Conservation (phyloP, 2,797 vertebrate species). For the Gila robusta region DNA sequence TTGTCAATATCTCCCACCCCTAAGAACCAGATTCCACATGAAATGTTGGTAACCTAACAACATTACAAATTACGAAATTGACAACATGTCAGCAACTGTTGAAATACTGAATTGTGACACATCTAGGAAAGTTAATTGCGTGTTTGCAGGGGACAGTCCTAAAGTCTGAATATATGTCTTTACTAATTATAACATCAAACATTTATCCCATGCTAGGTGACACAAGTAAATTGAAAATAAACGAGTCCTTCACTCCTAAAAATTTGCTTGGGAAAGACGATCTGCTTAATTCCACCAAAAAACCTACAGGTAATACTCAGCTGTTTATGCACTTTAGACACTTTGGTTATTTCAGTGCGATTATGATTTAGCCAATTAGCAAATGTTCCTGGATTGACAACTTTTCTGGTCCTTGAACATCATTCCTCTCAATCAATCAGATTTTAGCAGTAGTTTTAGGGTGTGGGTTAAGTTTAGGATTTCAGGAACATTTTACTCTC, state of each 20-base stretch:
- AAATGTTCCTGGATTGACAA: background rate
- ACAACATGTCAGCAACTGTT: background rate
- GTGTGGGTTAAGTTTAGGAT: background rate
- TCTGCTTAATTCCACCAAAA: background rate
- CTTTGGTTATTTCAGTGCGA: background rate
- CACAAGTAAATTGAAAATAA: background rate
- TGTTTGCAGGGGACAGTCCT: background rate
- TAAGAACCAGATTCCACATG: too few species aligned
- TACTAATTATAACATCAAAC: background rate
- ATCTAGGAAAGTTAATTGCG: background rate
- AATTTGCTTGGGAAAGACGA: background rate
- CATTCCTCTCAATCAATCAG: background rate
- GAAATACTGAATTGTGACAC: background rate
- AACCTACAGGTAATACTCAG: background rate
- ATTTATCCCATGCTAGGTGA: background rate
- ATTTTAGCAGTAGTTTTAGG: background rate
- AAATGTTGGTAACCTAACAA: background rate
- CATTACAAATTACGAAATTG: background rate
- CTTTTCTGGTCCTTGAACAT: background rate
- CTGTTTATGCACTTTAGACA: background rate
- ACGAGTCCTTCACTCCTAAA: background rate
- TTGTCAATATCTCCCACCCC: too few species aligned
- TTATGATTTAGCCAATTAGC: background rate
- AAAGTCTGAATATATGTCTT: background rate
- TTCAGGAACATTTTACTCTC: too few species aligned